Base-by-base conservation (phyloP, 2,888 invertebrate species). In the Ormyrus thymus region DNA sequence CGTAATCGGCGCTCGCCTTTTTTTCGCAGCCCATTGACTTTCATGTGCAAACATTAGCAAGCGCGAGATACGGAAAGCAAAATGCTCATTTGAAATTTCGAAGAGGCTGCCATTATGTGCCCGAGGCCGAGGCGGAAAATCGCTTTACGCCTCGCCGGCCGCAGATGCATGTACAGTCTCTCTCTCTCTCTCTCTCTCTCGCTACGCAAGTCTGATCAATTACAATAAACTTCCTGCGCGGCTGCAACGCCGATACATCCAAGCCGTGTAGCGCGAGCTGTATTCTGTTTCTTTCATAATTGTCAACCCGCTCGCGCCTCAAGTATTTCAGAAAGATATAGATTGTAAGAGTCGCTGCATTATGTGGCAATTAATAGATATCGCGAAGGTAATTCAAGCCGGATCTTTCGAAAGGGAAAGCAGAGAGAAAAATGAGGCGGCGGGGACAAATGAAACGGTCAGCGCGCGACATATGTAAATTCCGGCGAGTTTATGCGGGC, bases 381-480 rank as follows among this genome's bases (percentile, higher is more conserved):
- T 29, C 29, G 29, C 29, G 29, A 29, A 29, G 3, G 29, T 29
- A 59, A 68, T 55, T 45, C 51, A 11, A 55, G 29, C 29, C 29
- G 29, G 29, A 29, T 29, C 29, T 29, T 29, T 50, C 56, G 59
- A 15, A 48, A 11, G 59, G n/a, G 43, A 45, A 43, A 45, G 51
- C 10, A 45, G 45, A 50, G 66, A 29, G 51, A 29, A 29, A 29
- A 29, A 4, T 29, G 43, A 7, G 2, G 58, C 45, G 2, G n/a
- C 5, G n/a, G 29, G 55, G 68, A 78, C 78, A 78, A 78, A 78
- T 74, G 78, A 69, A 78, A 74, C 69, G 73, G 58, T 70, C 68
- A 61, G 43, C 29, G 71, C 50, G 50, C 77, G 72, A 68, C 73
- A 46, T 61, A 74, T 78, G 73, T 58, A 78, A 74, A 78, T 78